phyloP scores from a whole-genome alignment of 2,113 vertebrate species.

The Ceuthmochares aereus region DNA sequence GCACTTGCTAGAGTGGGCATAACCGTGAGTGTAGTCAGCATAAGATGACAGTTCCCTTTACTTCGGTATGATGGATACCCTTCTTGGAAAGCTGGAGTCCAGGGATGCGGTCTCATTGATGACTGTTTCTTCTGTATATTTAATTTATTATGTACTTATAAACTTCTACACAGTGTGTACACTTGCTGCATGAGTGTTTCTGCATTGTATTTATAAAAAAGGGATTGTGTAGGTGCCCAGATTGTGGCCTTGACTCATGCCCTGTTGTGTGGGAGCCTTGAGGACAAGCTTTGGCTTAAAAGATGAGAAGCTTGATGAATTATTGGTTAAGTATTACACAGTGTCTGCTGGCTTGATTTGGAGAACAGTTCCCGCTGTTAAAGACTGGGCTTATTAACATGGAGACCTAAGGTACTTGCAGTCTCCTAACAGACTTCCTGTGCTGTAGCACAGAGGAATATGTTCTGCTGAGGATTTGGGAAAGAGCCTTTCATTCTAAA shows the following conservation, averaged over 20 bases:
- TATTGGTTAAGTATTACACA: slow-evolving; percentile 75
- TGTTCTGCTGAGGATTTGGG: background rate
- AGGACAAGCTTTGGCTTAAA: slow-evolving; percentile 62
- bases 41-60: slow-evolving; percentile 13
- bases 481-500: background rate
- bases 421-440: background rate
- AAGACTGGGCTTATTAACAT: slow-evolving; percentile 13
- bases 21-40: background rate
- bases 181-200: background rate
- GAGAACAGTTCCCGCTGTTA: slow-evolving; percentile 41
- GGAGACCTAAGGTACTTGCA: background rate
- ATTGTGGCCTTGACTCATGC: slow-evolving; percentile 61
- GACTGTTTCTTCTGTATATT: background rate
- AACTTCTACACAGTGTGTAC: slow-evolving; percentile 29
- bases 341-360: slow-evolving; percentile 73
- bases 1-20: background rate
- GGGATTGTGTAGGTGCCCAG: slow-evolving; percentile 67
- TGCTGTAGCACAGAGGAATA: background rate
- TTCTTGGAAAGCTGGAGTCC: background rate
- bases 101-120: background rate
- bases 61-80: slow-evolving; percentile 36
- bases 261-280: slow-evolving; percentile 35
- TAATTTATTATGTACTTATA: slow-evolving; percentile 43
- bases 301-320: slow-evolving; percentile 68
- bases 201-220: slow-evolving; percentile 34